These are phyloP conservation scores for Linyphia triangularis DNA, from an alignment of 2,888 invertebrate species.

Conservation along the genomic window DNA sequence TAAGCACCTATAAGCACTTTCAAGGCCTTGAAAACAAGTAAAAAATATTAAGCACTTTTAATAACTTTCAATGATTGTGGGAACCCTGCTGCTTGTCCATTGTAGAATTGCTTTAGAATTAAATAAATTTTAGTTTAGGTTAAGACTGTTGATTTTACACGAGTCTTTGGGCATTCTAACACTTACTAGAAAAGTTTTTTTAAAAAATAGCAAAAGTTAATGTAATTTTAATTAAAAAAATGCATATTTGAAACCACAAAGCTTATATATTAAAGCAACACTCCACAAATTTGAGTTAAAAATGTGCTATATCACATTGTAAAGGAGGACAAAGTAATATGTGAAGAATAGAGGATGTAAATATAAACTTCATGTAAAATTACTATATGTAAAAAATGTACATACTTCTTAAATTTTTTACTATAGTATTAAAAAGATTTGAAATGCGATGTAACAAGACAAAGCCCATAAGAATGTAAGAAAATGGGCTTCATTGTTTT, in stretches of 20 bases:
- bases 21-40: too few relatives aligned
- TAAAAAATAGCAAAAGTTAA: not conserved
- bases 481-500: conserved; percentile 53
- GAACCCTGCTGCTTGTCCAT: too few relatives aligned
- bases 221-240: not conserved
- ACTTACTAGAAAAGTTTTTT: not conserved
- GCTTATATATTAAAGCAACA: not conserved
- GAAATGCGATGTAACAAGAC: conserved; percentile 61
- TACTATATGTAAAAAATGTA: conserved; percentile 38
- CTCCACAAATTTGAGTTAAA: not conserved
- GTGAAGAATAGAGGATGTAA: not conserved
- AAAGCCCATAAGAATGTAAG: conserved; percentile 41
- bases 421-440: conserved; percentile 50
- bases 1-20: too few relatives aligned
- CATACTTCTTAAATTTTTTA: conserved; percentile 24
- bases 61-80: too few relatives aligned
- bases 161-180: too few relatives aligned
- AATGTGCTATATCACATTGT: not conserved
- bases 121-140: too few relatives aligned
- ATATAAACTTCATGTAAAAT: conserved; percentile 3
- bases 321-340: not conserved
- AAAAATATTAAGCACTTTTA: too few relatives aligned
- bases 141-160: too few relatives aligned
- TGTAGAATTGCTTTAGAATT: too few relatives aligned
- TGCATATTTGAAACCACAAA: not conserved